Evolutionary conservation across 2,888 invertebrate species (phyloP).

Genomic region (Seladonia tumulorum): DNA sequence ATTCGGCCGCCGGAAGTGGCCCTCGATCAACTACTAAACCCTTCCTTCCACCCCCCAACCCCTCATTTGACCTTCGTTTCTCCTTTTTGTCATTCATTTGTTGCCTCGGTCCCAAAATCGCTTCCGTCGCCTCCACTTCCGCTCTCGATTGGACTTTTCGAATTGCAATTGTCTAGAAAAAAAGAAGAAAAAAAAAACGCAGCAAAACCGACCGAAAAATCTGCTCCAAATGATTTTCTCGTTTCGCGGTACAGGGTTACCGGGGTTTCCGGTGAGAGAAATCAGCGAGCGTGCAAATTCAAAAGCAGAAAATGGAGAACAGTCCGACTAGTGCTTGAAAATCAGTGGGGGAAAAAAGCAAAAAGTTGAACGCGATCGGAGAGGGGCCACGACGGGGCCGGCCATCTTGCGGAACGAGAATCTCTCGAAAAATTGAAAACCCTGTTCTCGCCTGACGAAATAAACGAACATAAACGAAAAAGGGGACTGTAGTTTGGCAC

Average conservation of each 20-base stretch:
- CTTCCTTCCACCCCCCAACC: background rate
- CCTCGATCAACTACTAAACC: slow-evolving; percentile 20
- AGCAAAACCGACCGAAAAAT: background rate
- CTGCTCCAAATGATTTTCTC: background rate
- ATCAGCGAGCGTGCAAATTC: background rate
- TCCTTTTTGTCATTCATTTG: background rate
- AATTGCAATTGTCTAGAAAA: background rate
- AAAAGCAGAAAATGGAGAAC: background rate
- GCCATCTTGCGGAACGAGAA: slow-evolving; percentile 2
- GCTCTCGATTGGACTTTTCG: background rate
- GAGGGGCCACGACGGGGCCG: background rate
- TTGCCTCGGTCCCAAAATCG: background rate
- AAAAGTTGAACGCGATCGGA: background rate
- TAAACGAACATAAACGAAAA: background rate
- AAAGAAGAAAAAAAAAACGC: background rate
- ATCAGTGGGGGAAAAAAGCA: background rate
- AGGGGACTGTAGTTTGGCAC: slow-evolving; percentile 58
- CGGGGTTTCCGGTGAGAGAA: background rate
- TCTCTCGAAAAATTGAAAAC: background rate
- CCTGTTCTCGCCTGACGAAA: background rate
- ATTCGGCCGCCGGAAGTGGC: slow-evolving; percentile 59
- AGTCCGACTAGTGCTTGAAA: background rate
- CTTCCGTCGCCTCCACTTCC: background rate
- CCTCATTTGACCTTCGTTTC: background rate
- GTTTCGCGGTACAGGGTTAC: background rate